Percentiles rank a stretch among this genome's conserved stretches.
These are phyloP conservation scores for Leucophenga varia DNA, from an alignment of 1,140 invertebrate genomes.

Conservation along the genomic window DNA sequence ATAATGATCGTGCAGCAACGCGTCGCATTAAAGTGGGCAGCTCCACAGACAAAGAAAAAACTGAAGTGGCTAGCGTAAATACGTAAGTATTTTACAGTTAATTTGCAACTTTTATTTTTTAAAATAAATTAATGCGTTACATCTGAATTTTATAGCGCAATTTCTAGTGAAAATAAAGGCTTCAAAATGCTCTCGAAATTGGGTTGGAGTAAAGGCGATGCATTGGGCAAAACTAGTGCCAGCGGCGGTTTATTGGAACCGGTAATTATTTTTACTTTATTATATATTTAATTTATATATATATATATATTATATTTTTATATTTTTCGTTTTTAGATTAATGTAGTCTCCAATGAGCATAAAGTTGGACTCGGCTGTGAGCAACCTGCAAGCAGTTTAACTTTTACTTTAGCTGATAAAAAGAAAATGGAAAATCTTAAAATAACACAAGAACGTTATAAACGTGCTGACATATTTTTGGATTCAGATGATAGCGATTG, in stretches of 20 bases:
- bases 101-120: no score
- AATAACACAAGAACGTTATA: constrained; percentile 57
- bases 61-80: constrained; percentile 74
- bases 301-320: background rate
- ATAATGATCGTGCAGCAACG: constrained; percentile 79
- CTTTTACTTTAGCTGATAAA: constrained; percentile 24
- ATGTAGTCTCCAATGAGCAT: constrained; percentile 47
- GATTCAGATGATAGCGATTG: constrained; percentile 34
- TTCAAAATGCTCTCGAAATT: constrained; percentile 87
- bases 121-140: background rate
- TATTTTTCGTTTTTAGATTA: constrained; percentile 32
- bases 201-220: constrained; percentile 88
- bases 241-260: constrained; percentile 72
- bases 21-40: constrained; percentile 77
- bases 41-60: constrained; percentile 79
- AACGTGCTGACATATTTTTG: constrained; percentile 48
- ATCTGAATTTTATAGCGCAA: constrained; percentile 70
- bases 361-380: constrained; percentile 44
- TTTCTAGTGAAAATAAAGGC: constrained; percentile 79
- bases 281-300: background rate
- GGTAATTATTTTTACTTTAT: constrained; percentile 61
- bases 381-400: background rate
- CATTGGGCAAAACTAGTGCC: constrained; percentile 73
- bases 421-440: constrained; percentile 51
- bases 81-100: constrained; percentile 67